Conservation (phyloP, 2,888 invertebrate species). For the Chrysomela aeneicollis region DNA sequence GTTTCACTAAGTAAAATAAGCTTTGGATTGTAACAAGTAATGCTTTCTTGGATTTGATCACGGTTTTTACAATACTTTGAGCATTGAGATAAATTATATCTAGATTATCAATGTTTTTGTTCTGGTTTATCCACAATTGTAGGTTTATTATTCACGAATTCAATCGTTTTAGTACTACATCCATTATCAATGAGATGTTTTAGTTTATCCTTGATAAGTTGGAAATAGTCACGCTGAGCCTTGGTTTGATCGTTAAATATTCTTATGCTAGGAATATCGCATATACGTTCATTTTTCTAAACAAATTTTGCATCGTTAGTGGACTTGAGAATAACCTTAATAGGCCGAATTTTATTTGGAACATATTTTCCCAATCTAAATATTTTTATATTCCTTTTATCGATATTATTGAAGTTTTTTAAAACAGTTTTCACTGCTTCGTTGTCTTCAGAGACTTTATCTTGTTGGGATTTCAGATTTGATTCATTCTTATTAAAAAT, state of each 20-base stretch:
- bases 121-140: conserved; percentile 1
- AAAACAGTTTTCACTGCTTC: background rate
- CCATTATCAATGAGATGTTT: conserved; percentile 19
- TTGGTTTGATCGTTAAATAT: conserved; percentile 12
- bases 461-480: background rate
- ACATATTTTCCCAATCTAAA: conserved; percentile 8
- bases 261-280: conserved; percentile 8
- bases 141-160: conserved; percentile 4
- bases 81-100: conserved; percentile 23
- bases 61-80: conserved; percentile 14
- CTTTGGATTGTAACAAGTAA: conserved; percentile 16
- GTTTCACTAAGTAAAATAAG: conserved; percentile 19
- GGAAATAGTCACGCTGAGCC: conserved; percentile 9
- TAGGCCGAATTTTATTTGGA: conserved; percentile 6
- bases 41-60: conserved; percentile 6
- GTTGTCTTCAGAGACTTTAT: background rate
- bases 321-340: conserved; percentile 9
- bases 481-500: background rate
- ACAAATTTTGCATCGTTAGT: conserved; percentile 5
- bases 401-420: conserved; percentile 10
- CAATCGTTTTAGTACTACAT: conserved; percentile 6
- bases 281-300: conserved; percentile 8
- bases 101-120: conserved; percentile 9
- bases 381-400: conserved; percentile 3
- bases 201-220: conserved; percentile 14